Conservation (phyloP, 2,113 vertebrate genomes). For the Perca flavescens region DNA sequence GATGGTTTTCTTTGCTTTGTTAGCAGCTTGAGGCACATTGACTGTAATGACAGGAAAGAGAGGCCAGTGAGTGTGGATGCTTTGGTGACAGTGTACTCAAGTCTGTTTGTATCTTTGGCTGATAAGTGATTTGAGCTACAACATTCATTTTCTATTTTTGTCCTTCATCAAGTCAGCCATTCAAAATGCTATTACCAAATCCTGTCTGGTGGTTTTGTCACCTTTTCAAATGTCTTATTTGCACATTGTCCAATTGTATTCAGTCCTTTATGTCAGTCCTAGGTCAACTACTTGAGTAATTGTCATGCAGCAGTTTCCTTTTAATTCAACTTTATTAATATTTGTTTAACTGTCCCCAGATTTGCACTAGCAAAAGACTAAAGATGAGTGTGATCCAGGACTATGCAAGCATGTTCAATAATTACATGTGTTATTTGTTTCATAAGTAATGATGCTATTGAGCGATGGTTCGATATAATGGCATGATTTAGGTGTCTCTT, state of each 20-base stretch:
- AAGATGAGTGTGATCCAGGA: neutral
- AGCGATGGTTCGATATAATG: constrained; percentile 28
- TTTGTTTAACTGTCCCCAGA: constrained; percentile 5
- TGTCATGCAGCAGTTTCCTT: constrained; percentile 3
- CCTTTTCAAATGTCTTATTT: constrained; percentile 6
- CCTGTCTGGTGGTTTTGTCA: neutral
- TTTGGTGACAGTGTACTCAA: neutral
- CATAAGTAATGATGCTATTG: constrained; percentile 31
- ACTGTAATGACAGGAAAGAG: constrained; percentile 16
- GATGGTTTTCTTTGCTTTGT: constrained; percentile 34
- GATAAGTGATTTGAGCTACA: neutral
- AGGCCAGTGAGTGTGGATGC: neutral
- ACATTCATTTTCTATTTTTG: neutral
- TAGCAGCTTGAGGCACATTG: constrained; percentile 16
- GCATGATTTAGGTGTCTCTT: constrained; percentile 44
- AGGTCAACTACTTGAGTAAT: constrained; percentile 6
- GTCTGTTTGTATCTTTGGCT: constrained; percentile 15
- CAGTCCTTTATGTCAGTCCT: neutral
- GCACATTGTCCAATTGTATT: neutral
- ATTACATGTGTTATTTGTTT: constrained; percentile 40
- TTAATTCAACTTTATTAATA: neutral
- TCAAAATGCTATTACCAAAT: constrained; percentile 6
- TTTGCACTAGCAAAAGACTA: neutral
- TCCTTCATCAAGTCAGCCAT: neutral
- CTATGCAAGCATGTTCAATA: constrained; percentile 33